A percentile compares a stretch with the other conserved stretches of the same genome.
phyloP scores from a whole-genome alignment of 2,113 vertebrate species.

The Thalassarche chlororhynchos region DNA sequence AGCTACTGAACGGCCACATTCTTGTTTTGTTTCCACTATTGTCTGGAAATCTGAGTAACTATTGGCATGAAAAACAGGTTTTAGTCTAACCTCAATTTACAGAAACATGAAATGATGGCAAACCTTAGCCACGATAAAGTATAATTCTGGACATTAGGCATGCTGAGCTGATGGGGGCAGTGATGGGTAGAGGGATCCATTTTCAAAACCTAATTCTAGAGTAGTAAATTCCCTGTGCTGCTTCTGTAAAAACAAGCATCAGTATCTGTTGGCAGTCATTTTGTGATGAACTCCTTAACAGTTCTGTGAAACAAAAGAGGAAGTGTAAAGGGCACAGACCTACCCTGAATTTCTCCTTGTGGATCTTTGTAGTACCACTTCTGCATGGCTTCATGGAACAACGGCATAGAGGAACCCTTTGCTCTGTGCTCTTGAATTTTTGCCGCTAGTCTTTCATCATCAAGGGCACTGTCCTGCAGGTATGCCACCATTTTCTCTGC shows the following conservation, averaged over 20 bases:
- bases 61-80: not conserved
- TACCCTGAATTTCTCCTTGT: conserved; percentile 98
- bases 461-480: conserved; percentile 90
- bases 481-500: conserved; percentile 99
- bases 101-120: not conserved
- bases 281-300: not conserved
- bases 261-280: not conserved
- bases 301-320: conserved; percentile 38
- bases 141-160: not conserved
- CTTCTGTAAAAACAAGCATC: not conserved
- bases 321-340: conserved; percentile 55
- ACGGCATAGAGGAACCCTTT: conserved; percentile 84
- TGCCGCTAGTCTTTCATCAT: conserved; percentile 88
- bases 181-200: not conserved
- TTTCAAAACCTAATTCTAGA: not conserved
- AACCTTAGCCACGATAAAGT: not conserved
- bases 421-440: conserved; percentile 87
- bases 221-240: not conserved
- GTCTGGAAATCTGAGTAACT: not conserved
- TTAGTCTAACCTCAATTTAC: not conserved
- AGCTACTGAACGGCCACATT: not conserved
- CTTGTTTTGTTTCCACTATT: not conserved
- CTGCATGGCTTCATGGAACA: conserved; percentile 92
- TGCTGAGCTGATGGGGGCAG: not conserved
- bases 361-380: conserved; percentile 99